Conservation (phyloP, 2,113 vertebrate genomes). For the Solea solea region DNA sequence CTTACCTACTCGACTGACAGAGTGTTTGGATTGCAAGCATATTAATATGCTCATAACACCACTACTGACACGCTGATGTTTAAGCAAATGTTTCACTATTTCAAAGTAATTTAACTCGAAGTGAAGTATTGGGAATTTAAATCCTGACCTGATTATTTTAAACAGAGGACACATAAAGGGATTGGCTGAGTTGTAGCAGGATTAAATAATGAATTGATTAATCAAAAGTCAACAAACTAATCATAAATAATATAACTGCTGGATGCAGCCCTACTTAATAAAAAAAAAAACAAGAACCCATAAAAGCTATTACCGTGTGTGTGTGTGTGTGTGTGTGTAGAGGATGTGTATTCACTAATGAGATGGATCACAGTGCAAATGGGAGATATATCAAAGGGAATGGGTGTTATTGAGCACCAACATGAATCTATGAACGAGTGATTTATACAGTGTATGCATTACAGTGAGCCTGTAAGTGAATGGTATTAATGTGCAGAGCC, state of each 20-base stretch:
- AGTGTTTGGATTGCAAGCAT: too few species aligned
- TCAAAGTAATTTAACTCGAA: not conserved
- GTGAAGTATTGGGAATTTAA: not conserved
- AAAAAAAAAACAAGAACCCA: not conserved
- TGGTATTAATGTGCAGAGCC: conserved; percentile 52
- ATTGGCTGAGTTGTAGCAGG: not conserved
- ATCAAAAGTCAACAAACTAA: not conserved
- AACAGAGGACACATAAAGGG: not conserved
- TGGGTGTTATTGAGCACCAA: conserved; percentile 21
- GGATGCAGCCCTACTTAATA: not conserved
- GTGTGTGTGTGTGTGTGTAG: not conserved
- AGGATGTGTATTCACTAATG: conserved; percentile 18
- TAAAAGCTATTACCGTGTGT: not conserved
- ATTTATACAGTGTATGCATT: conserved; percentile 43
- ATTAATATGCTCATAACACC: not conserved
- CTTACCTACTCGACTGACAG: too few species aligned
- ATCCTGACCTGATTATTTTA: not conserved
- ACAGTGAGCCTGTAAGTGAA: conserved; percentile 40
- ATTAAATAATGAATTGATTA: not conserved
- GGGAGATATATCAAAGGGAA: conserved; percentile 34
- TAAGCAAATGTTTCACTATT: not conserved
- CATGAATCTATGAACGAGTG: conserved; percentile 37
- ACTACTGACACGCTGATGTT: not conserved
- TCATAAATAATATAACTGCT: not conserved
- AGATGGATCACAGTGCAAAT: conserved; percentile 19